Evolutionary conservation across 2,888 invertebrate species (phyloP).

Genomic region (Resseliella maxima): DNA sequence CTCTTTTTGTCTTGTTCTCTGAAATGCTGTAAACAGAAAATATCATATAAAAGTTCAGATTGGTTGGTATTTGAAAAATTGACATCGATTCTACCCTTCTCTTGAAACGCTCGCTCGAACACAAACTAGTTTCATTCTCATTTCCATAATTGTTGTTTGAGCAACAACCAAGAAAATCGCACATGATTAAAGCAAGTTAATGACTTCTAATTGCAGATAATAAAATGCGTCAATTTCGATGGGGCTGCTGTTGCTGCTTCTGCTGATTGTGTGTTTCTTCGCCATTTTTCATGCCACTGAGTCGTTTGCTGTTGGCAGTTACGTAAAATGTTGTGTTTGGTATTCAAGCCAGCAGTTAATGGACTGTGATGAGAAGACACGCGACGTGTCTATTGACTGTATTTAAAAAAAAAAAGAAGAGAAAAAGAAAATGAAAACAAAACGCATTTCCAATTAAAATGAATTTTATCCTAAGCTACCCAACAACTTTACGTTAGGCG

Average conservation of each 20-base stretch:
- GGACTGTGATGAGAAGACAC: slow-evolving; percentile 50
- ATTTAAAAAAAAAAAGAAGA: background rate
- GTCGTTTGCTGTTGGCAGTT: background rate
- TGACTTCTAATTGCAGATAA: slow-evolving; percentile 53
- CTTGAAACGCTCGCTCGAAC: background rate
- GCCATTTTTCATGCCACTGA: slow-evolving; percentile 49
- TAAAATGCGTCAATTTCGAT: slow-evolving; percentile 21
- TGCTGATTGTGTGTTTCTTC: slow-evolving; percentile 14
- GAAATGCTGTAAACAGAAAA: background rate
- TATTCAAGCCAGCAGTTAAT: background rate
- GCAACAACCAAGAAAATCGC: slow-evolving; percentile 40
- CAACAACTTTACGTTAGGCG: background rate
- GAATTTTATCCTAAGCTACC: slow-evolving; percentile 6
- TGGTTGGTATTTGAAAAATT: background rate
- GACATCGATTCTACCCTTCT: slow-evolving; percentile 14
- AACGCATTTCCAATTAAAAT: slow-evolving; percentile 26
- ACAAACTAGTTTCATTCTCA: slow-evolving; percentile 6
- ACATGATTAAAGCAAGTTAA: slow-evolving; percentile 47
- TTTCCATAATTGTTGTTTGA: slow-evolving; percentile 51
- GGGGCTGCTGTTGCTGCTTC: background rate
- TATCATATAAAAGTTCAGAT: background rate
- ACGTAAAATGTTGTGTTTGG: background rate
- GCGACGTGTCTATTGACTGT: slow-evolving; percentile 1
- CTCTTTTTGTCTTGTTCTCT: background rate
- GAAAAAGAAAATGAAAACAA: slow-evolving; percentile 24